A percentile compares a stretch with the other conserved stretches of the same genome.
Evolutionary conservation across 2,888 invertebrate species (phyloP).

Genomic region (Mythimna albipuncta): DNA sequence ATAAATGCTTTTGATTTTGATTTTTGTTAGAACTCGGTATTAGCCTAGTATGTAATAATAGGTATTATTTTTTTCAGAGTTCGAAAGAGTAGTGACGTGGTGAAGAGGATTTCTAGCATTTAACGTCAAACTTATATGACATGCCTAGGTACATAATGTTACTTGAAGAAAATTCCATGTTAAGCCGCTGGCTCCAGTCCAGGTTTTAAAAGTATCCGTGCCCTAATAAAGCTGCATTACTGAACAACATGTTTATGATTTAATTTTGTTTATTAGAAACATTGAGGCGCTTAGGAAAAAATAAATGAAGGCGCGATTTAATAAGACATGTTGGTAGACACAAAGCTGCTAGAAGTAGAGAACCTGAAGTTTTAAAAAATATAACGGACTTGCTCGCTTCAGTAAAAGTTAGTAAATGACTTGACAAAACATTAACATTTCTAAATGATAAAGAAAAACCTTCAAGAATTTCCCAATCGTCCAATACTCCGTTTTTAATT

Average conservation of each 20-base stretch:
- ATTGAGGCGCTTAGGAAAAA: constrained; percentile 7
- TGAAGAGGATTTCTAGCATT: background rate
- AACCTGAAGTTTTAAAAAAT: background rate
- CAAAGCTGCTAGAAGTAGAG: background rate
- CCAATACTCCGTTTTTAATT: background rate
- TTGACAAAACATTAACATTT: background rate
- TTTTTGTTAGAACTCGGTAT: background rate
- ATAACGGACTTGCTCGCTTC: background rate
- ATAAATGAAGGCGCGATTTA: constrained; percentile 11
- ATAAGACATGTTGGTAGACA: constrained; percentile 22
- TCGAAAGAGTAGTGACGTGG: background rate
- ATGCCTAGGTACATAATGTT: constrained; percentile 68
- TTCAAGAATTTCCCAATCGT: background rate
- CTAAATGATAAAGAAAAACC: background rate
- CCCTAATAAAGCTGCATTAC: constrained; percentile 49
- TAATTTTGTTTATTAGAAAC: constrained; percentile 54
- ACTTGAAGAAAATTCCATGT: constrained; percentile 72
- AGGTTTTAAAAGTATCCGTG: constrained; percentile 63
- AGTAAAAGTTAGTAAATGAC: background rate
- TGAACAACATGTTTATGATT: constrained; percentile 49
- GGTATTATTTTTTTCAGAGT: background rate
- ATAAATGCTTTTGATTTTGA: too few relatives aligned
- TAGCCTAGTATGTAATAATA: background rate
- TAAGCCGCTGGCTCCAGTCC: constrained; percentile 75
- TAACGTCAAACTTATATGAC: constrained; percentile 67